Evolutionary conservation across 2,888 invertebrate species (phyloP).

Genomic region (Gandaritis pyraliata): DNA sequence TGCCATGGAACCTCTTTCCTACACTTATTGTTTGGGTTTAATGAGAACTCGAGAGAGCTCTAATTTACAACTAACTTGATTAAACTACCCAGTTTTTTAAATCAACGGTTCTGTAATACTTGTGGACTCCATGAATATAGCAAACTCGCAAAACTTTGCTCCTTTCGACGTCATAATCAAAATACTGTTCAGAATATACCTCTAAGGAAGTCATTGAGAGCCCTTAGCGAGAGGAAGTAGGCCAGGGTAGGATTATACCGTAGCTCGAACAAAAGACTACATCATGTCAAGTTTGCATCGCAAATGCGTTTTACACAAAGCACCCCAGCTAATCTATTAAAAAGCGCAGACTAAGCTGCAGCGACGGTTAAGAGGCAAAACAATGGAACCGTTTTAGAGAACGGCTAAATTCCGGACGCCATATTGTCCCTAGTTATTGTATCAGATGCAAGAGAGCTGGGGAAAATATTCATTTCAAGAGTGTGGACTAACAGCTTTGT

Average conservation of each 20-base stretch:
- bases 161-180: too few relatives aligned
- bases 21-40: neutral
- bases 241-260: constrained; percentile 14
- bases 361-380: constrained; percentile 49
- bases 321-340: constrained; percentile 48
- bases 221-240: constrained; percentile 8
- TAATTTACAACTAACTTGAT: too few relatives aligned
- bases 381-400: constrained; percentile 55
- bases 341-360: constrained; percentile 49
- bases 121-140: too few relatives aligned
- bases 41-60: neutral
- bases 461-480: constrained; percentile 55
- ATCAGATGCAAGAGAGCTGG: constrained; percentile 42
- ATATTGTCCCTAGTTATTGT: constrained; percentile 57
- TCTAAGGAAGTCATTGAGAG: too few relatives aligned
- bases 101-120: too few relatives aligned
- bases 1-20: neutral
- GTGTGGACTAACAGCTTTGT: constrained; percentile 38
- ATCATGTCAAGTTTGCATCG: constrained; percentile 24
- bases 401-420: constrained; percentile 50
- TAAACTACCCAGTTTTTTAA: too few relatives aligned
- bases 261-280: constrained; percentile 24
- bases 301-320: constrained; percentile 35
- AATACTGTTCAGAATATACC: too few relatives aligned
- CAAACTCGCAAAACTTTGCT: too few relatives aligned